Base-by-base conservation (phyloP, 2,113 vertebrate species). In the Tiliqua scincoides region DNA sequence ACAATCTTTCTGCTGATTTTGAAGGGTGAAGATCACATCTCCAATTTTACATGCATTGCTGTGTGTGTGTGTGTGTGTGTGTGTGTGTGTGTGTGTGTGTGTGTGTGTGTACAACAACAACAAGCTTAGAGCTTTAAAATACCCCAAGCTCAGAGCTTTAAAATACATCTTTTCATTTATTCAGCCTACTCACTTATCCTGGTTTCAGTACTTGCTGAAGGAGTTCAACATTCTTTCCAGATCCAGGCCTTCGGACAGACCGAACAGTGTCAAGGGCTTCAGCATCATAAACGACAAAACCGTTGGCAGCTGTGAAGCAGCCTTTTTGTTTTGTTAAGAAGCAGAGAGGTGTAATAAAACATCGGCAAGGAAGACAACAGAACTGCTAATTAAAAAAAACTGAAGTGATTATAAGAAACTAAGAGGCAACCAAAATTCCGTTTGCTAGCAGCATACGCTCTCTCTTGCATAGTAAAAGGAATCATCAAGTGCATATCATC, bases 371-470 rank as follows among this genome's bases (percentile, higher is more conserved):
- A 91, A 20, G 8, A 87, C 11, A 83, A 6, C 20, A 75, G 62
- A 71, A n/a, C 35, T 70, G 52, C 2, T 91, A 90, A 90, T 89
- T 86, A 82, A 85, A 71, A 54, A 87, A 82, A 17, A 89, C 71
- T 35, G 77, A 79, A 5, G 20, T 72, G 63, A 57, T 85, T 43
- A 62, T 35, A 83, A 32, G 82, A 37, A 62, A 83, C 77, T 83
- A 0, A 0, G 20, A 79, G 61, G 79, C 52, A 76, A 88, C 18
- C 37, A 59, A 71, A 6, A 6, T 1, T 30, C 35, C 61, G n/a
- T 1, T 79, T 87, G 30, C 72, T 65, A 35, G 35, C 17, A 10
- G 3, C 23, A 48, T 71, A 30, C 18, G 25, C n/a, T 35, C 2
- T 57, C 67, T 68, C 18, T 17, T n/a, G 48, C n/a, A 71, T 6